phyloP scores from a whole-genome alignment of 2,113 vertebrate species.

The Ictidomys tridecemlineatus region DNA sequence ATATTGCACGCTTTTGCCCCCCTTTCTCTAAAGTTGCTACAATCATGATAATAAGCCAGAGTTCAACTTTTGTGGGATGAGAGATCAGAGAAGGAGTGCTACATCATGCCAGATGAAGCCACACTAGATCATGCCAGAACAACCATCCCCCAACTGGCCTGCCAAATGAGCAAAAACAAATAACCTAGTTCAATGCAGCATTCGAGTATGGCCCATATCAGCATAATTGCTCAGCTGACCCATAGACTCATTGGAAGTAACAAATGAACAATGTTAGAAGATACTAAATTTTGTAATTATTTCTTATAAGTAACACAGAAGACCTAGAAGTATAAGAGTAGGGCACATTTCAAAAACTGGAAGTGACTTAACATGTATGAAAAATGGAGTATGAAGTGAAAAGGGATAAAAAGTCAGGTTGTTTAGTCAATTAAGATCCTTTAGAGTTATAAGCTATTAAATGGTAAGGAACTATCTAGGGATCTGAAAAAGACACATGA shows the following conservation, averaged over 20 bases:
- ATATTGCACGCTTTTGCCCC: too few relatives aligned
- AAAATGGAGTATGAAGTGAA: not conserved
- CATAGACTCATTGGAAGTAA: not conserved
- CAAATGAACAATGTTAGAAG: conserved; percentile 16
- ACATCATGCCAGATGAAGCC: not conserved
- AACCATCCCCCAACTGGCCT: not conserved
- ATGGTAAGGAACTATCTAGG: not conserved
- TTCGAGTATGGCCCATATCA: not conserved
- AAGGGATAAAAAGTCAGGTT: not conserved
- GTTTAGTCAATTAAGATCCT: not conserved
- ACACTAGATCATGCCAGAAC: not conserved
- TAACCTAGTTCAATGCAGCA: not conserved
- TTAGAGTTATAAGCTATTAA: not conserved
- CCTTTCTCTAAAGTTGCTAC: too few relatives aligned
- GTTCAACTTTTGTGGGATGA: too few relatives aligned
- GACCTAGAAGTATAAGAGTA: conserved; percentile 11
- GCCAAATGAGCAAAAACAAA: conserved; percentile 27
- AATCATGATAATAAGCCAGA: too few relatives aligned
- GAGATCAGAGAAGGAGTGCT: not conserved
- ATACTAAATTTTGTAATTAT: not conserved
- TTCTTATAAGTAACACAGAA: conserved; percentile 20
- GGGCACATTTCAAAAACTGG: not conserved
- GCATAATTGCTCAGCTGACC: not conserved
- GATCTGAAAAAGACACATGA: not conserved
- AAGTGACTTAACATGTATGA: not conserved